Conservation (phyloP, 2,888 invertebrate genomes). For the Chrysomela aeneicollis region DNA sequence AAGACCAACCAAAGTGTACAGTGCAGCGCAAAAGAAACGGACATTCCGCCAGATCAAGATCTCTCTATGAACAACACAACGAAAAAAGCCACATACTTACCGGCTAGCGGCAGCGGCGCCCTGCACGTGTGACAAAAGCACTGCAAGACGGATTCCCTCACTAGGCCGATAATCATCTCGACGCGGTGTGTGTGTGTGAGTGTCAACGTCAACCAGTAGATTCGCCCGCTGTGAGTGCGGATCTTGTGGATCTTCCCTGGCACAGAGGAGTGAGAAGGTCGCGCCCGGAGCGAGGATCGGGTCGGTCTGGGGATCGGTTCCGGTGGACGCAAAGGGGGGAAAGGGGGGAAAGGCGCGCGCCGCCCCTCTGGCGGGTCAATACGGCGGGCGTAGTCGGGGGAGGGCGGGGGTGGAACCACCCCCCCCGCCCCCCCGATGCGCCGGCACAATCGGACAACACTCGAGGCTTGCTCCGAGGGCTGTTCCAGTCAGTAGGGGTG, state of each 20-base stretch:
- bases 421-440: neutral
- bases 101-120: conserved; percentile 81
- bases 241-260: neutral
- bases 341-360: conserved; percentile 29
- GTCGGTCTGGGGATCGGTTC: neutral
- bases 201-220: conserved; percentile 8
- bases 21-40: no score
- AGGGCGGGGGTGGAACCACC: neutral
- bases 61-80: neutral
- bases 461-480: no score
- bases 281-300: neutral
- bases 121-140: conserved; percentile 94
- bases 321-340: neutral
- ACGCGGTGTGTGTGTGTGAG: no score
- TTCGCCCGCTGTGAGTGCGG: neutral
- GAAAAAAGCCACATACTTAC: conserved; percentile 63
- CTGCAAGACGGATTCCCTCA: conserved; percentile 91
- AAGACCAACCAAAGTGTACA: no score
- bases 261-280: neutral
- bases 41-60: no score
- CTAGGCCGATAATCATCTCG: conserved; percentile 86
- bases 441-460: no score
- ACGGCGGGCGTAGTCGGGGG: conserved; percentile 51
- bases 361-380: conserved; percentile 61
- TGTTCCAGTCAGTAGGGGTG: no score